Conservation (phyloP, 2,797 vertebrate genomes). For the Notoglanidium macrostoma region DNA sequence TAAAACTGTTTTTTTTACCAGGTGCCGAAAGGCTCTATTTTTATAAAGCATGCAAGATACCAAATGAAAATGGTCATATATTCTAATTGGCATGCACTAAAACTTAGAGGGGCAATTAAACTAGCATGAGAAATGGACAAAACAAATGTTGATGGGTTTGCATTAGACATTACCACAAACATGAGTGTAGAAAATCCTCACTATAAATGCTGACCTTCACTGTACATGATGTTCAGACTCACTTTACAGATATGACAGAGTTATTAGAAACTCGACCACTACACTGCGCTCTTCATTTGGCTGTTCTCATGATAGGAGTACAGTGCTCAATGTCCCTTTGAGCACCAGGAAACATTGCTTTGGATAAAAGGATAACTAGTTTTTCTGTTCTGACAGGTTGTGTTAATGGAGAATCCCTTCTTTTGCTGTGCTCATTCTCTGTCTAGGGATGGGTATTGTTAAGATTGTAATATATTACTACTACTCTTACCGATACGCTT, state of each 20-base stretch:
- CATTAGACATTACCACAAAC: background rate
- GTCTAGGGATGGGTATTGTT: too few species aligned
- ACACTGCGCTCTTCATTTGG: too few species aligned
- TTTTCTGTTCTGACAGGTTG: background rate
- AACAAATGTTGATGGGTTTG: constrained; percentile 15
- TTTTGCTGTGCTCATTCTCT: background rate
- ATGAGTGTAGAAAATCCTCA: background rate
- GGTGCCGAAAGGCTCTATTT: background rate
- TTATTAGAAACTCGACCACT: background rate
- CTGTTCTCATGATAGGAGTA: background rate
- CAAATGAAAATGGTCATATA: background rate
- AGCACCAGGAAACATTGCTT: background rate
- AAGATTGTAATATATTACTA: too few species aligned
- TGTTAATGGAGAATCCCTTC: background rate
- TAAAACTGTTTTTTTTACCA: background rate
- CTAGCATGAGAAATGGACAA: constrained; percentile 1
- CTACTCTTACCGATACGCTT: too few species aligned
- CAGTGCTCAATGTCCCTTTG: background rate
- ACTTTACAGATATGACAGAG: background rate
- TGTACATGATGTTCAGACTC: background rate
- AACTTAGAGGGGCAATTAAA: background rate
- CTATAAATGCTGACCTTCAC: background rate
- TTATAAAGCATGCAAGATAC: constrained; percentile 16
- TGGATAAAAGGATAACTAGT: background rate
- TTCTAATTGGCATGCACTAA: constrained; percentile 21